Evolutionary conservation across 2,113 vertebrate species (phyloP), one percentile per base, ranked within the genome.

Genomic region (Alethe diademata): DNA sequence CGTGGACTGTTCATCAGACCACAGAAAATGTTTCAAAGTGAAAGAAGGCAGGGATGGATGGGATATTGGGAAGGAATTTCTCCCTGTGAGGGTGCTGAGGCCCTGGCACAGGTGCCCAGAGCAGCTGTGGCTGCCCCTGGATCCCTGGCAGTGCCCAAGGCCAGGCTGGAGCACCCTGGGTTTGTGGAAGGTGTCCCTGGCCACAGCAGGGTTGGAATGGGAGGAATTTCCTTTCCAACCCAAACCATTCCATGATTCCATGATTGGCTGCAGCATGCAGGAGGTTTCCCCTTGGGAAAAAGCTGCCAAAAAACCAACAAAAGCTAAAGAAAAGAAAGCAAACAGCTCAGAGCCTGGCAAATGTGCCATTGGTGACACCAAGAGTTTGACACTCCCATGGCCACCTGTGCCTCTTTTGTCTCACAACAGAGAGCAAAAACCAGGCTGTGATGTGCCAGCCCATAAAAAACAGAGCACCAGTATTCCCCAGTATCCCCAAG

Each of bases 241-340:
- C 47, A 67, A 82, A 53, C 29, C 78, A 31, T 11, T 31, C 70
- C 25, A 8, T 31, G 17, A n/a, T 26, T 54, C 53, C 9, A 1
- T 5, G 38, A 12, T 3, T 75, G 28, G 45, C 23, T n/a, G 64
- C 72, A 42, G 31, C 0, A 0, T 4, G 23, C 35, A 31, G 75
- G 78, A 84, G 54, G 25, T 65, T 42, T 64, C 70, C 48, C 48
- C 60, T n/a, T n/a, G 33, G 56, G 33, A 43, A 91, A 88, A 56
- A 31, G 10, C 47, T 86, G 33, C 35, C n/a, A 23, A 62, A 88
- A 57, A 56, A 47, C 0, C 45, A 72, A 26, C 0, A 6, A 35
- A 43, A 86, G 9, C 0, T 1, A 19, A 58, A 78, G 28, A n/a
- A 61, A 24, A 24, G 24, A 47, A 66, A 11, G 5, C 40, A 56